Evolutionary conservation across 2,888 invertebrate genomes (phyloP), one percentile per base, ranked within the genome.

Genomic region (Ptilodon capucinus): DNA sequence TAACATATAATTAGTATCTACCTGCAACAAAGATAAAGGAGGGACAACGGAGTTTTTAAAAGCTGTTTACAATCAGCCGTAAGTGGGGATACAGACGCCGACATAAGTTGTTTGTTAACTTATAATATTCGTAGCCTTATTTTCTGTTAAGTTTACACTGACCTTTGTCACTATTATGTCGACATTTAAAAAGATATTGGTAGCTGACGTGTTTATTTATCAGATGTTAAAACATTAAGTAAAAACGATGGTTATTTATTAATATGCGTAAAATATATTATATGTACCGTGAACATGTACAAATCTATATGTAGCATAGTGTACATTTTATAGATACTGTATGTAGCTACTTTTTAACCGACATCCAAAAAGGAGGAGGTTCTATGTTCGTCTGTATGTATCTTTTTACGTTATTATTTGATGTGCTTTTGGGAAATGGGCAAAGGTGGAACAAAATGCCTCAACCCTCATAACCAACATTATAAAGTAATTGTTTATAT

Each of bases 1-100:
- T 88, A 86, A 87, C 82, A 82, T 86, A 83, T 86, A 88, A 89
- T 89, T 89, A 88, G 81, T 84, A 82, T 77, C 76, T 85, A 82
- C 86, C 79, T 80, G 85, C 80, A 74, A 76, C 83, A 79, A 82
- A 87, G 87, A 87, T 86, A 86, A 85, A 80, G 76, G 71, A 82
- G 79, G 79, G 85, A 83, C 84, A 81, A 80, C 79, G 79, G 67
- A 81, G 84, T 86, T 86, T 84, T 86, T 84, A 85, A 86, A 89
- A 82, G 84, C 84, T 86, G 87, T 87, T 88, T 88, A 86, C 82
- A 86, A 79, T 81, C 82, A 74, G 66, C 80, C 64, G 63, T 85
- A 87, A 86, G 86, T 84, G 84, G 82, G 67, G 63, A 79, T 84
- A 86, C 84, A 79, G 72, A 57, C 76, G 72, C 48, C 48, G 39